These are phyloP conservation scores for Carapus acus DNA, from an alignment of 2,797 vertebrate genomes.

Conservation along the genomic window DNA sequence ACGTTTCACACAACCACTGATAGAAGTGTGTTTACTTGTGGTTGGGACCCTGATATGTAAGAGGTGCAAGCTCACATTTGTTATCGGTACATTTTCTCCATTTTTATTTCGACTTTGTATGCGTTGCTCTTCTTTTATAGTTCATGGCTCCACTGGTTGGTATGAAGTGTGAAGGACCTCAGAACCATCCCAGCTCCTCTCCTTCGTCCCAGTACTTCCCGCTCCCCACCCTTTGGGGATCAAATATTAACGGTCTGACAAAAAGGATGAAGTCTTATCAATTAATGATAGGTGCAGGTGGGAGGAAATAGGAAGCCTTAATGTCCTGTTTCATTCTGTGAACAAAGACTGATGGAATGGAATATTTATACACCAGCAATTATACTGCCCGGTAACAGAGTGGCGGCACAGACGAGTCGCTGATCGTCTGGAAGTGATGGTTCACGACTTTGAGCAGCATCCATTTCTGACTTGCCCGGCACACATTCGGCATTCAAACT, in stretches of 20 bases:
- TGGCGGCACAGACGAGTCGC: constrained; percentile 18
- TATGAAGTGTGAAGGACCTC: too few relatives aligned
- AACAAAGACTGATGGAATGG: constrained; percentile 41
- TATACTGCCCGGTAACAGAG: constrained; percentile 30
- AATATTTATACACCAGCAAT: constrained; percentile 57
- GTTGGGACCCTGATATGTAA: too few relatives aligned
- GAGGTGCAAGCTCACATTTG: too few relatives aligned
- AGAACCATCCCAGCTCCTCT: too few relatives aligned
- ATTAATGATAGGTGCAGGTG: constrained; percentile 63
- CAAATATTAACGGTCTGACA: constrained; percentile 61
- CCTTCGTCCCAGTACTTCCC: too few relatives aligned
- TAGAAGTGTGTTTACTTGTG: too few relatives aligned
- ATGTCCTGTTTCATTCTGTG: constrained; percentile 55
- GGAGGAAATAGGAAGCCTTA: constrained; percentile 60
- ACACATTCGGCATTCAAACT: too few relatives aligned
- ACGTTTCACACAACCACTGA: too few relatives aligned
- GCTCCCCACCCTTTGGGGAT: constrained; percentile 40
- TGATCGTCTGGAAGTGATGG: constrained; percentile 6
- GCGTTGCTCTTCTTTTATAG: too few relatives aligned
- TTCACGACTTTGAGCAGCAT: neutral
- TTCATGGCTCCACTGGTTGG: too few relatives aligned
- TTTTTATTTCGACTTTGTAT: too few relatives aligned
- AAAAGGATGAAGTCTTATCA: constrained; percentile 63
- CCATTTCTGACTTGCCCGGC: neutral
- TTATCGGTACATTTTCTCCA: too few relatives aligned